Evolutionary conservation across 92 coral and sea anemone genomes (phyloP), one percentile per base, ranked within the genome.

Genomic region (Porites lobata): DNA sequence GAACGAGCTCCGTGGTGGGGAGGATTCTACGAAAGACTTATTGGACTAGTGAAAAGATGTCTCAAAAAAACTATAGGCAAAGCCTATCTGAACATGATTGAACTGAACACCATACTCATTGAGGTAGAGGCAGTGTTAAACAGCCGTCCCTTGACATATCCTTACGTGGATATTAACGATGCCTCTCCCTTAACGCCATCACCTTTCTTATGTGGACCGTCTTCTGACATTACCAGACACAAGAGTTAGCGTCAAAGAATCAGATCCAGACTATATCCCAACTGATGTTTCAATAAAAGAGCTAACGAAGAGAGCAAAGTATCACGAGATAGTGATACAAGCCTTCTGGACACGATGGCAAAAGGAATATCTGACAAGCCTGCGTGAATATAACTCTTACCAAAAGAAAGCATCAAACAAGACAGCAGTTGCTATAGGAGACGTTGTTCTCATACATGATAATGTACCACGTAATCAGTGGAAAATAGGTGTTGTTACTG

Each of bases 1-100:
- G 91, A 91, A 67, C 38, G 87, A 87, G 94, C 91, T 51, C 92
- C 91, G 54, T 82, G 92, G 88, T 89, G 92, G 92, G 92, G 85
- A 83, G 84, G 92, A 75, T 86, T 91, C 65, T 81, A 86, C 74
- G 89, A 87, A 69, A 67, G 94, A 50, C 67, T 91, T 50, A 29
- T 86, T 13, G 89, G 91, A 18, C 77, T 87, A 76, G 72, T 80
- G 52, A 91, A 91, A 52, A 71, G 88, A 67, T 83, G 84, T 19
- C 82, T 90, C 7, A 86, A 90, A 87, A 91, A 91, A 66, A 78
- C 79, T n/a, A 81, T 81, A 53, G 88, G 91, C 11, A 68, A 58
- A 76, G 85, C 91, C 78, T 75, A 52, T 24, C 75, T 91, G 17
- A 81, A 91, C 84, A 72, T 68, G 87, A 70, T 85, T 54, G 88